Base-by-base conservation (phyloP, 2,113 vertebrate genomes). In the Genyomyrus donnyi region DNA sequence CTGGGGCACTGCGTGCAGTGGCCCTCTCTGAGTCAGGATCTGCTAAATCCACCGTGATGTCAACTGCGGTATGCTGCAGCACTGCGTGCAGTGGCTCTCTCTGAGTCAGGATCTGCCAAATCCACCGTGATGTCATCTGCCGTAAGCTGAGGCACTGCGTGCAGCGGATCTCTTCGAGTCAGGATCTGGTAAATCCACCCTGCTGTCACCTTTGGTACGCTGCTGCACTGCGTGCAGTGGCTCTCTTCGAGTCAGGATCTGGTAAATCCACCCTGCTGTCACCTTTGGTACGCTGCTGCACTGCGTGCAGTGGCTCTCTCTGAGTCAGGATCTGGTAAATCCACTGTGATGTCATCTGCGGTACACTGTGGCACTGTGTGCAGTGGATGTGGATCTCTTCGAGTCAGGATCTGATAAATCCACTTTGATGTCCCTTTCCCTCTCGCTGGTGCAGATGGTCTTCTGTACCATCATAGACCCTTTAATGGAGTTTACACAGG, bases 11-110 rank as follows among this genome's bases (percentile, higher is more conserved):
- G 74, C 48, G 27, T 31, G 42, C 58, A 70, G 89, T 88, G 91
- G 91, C 87, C 90, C 92, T 93, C 91, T 90, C 77, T 90, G 91
- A 92, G 88, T 91, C 49, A 89, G 90, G 91, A 91, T 53, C 91
- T 91, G 89, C 90, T 92, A 91, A 17, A 77, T 77, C 74, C 74
- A 39, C 31, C 5, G 4, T 42, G 35, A 19, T 19, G 5, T 39
- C 88, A n/a, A 91, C 48, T 92, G 91, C 91, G 91, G 35, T 87
- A 87, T 70, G 56, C 87, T 31, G 45, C 86, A 89, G 80, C 80
- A 58, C 77, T 35, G 70, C 31, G 42, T 19, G 52, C 66, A 70
- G 90, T 88, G 91, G 92, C 86, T 91, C 92, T 93, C 91, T 90
- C 77, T 90, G 91, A 92, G 89, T 91, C 49, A 89, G 89, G 90